Base-by-base conservation (phyloP, 1,140 invertebrate species). In the Leptonema lineaticorne region DNA sequence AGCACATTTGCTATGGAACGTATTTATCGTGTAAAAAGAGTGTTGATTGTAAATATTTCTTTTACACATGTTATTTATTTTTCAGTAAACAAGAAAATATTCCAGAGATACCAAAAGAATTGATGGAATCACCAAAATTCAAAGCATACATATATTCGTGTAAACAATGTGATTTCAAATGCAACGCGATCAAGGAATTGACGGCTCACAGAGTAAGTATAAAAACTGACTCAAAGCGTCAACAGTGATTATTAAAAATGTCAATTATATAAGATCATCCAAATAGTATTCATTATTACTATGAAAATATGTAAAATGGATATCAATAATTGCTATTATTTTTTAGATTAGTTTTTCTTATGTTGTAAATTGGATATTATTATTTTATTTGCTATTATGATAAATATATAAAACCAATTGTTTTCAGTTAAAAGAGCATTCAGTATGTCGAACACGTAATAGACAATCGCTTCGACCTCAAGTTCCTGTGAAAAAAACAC, bases 121-220 rank as follows among this genome's bases (percentile, higher is more conserved):
- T 81, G 68, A 70, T 81, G 6, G 69, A 75, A 0, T 79, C 77
- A 8, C 79, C 79, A 14, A 76, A 77, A 63, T 82, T 81, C 75
- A 80, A 79, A 64, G 74, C 80, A 33, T 82, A 76, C 73, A 76
- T 82, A 2, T 82, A 82, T 71, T 76, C 75, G 1, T 82, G 81
- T 72, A 81, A 81, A 72, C 50, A 77, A 26, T 82, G 81, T 71
- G 71, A 57, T 26, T 82, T 79, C 69, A 79, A 80, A 24, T 82
- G 81, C 60, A 82, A 82, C 67, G 79, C 81, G 4, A 76, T 81
- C 20, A 81, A 80, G 50, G 79, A 82, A 29, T 71, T 81, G 16
- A 78, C 77, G 0, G 76, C 72, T 0, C 80, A 82, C 58, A 78
- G 76, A 77, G 80, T 81, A 24, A 69, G 58, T 45, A 4, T 41